phyloP scores from a whole-genome alignment of 2,797 vertebrate genomes.

The Neosalanx taihuensis region DNA sequence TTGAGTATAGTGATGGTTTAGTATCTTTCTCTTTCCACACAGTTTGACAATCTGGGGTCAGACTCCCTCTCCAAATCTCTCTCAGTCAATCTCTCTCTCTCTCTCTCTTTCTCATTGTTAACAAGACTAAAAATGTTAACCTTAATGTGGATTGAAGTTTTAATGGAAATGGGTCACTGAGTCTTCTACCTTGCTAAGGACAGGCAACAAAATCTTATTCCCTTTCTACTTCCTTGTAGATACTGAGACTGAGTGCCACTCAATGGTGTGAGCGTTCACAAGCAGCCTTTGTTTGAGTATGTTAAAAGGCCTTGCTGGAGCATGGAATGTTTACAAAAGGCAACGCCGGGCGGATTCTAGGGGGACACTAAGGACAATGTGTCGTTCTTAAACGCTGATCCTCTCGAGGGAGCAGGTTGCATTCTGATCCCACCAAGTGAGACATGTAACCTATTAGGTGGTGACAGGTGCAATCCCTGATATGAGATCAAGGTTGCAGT shows the following conservation, averaged over 20 bases:
- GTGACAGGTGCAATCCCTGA: neutral
- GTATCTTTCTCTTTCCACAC: slow-evolving; percentile 30
- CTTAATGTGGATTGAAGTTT: slow-evolving; percentile 10
- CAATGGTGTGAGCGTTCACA: neutral
- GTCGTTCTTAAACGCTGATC: slow-evolving; percentile 10
- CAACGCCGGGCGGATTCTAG: slow-evolving; percentile 15
- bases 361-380: slow-evolving; percentile 20
- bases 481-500: neutral
- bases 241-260: neutral
- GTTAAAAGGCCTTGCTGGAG: slow-evolving; percentile 43
- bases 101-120: neutral
- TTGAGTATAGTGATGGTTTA: slow-evolving; percentile 32
- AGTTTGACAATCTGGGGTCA: slow-evolving; percentile 47
- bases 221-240: slow-evolving; percentile 3
- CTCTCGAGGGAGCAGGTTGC: neutral
- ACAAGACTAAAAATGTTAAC: slow-evolving; percentile 35
- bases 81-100: slow-evolving; percentile 3
- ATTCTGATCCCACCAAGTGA: slow-evolving; percentile 17
- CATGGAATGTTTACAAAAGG: slow-evolving; percentile 31
- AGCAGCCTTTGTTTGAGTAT: slow-evolving; percentile 31
- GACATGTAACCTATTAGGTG: neutral
- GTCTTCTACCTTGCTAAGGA: neutral
- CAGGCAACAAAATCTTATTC: neutral
- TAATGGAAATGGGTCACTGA: neutral
- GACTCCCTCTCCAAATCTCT: slow-evolving; percentile 2